Evolutionary conservation across 2,888 invertebrate species (phyloP), one percentile per base, ranked within the genome.

Genomic region (Congeria kusceri): DNA sequence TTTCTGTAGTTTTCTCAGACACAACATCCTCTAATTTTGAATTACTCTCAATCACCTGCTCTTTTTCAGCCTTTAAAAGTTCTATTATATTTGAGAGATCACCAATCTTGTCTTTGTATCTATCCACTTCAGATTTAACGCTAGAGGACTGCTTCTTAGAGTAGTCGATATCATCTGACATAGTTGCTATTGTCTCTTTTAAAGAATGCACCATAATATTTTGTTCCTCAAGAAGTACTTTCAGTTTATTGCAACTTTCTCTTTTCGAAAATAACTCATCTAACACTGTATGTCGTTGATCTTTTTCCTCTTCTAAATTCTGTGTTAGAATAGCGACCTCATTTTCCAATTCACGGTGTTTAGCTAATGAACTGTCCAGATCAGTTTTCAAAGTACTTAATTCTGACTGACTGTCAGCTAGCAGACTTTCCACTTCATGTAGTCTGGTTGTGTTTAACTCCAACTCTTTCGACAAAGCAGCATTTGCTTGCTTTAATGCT

Each of bases 371-470:
- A 23, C 58, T 15, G n/a, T 70, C 57, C 27, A 73, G 18, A 29
- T 77, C 71, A 28, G 76, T 59, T 29, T 59, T 66, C 13, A 79
- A n/a, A 20, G 32, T 44, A 4, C 46, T 20, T 25, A 77, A 59
- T 63, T 77, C 77, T 46, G 58, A 57, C 29, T 89, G 87, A 62
- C 88, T 89, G 44, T 83, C 77, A 56, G 80, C 56, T 9, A 84
- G n/a, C 18, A 64, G 77, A 13, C 15, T 59, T 53, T 79, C 66
- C 0, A 85, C 39, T n/a, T 69, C 59, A 20, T 76, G 59, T 1
- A 75, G 61, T 25, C 71, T 32, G 15, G 72, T 61, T 23, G 76
- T 79, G 64, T 80, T 84, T n/a, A 80, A 68, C 28, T 69, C 29
- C 61, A 82, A 61, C 74, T 86, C 58, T 63, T 69, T 67, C 77